phyloP scores from a whole-genome alignment of 37 sponge, comb jelly and placozoan genomes.

The Chondrosia reniformis region DNA sequence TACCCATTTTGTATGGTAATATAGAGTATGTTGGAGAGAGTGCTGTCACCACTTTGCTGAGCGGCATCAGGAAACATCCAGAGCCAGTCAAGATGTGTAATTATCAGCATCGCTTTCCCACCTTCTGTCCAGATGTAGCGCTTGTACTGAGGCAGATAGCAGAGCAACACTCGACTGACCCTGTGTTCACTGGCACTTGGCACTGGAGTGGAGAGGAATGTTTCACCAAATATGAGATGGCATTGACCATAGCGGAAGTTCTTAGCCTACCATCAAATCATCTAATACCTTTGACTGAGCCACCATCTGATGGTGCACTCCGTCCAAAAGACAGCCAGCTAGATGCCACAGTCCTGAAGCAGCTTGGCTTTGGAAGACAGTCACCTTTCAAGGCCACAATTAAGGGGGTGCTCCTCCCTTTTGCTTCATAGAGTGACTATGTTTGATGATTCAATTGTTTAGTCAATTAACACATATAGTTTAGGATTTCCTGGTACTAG shows the following conservation, averaged over 20 bases:
- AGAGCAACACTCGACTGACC: conserved; percentile 15
- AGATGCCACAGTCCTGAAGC: conserved; percentile 43
- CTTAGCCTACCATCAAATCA: conserved; percentile 49
- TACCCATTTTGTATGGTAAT: conserved; percentile 78
- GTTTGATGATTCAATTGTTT: too few relatives aligned
- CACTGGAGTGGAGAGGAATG: conserved; percentile 71
- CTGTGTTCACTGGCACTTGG: conserved; percentile 46
- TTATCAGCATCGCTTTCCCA: conserved; percentile 78
- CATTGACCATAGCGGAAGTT: conserved; percentile 54
- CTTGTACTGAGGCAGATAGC: conserved; percentile 56
- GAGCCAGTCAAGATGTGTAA: conserved; percentile 58
- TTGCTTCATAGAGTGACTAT: conserved; percentile 37
- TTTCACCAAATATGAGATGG: conserved; percentile 82
- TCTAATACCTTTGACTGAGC: conserved; percentile 47
- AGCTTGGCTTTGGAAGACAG: conserved; percentile 13
- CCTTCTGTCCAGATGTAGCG: conserved; percentile 70
- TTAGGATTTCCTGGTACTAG: too few relatives aligned
- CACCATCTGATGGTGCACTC: conserved; percentile 38
- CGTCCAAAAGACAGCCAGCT: conserved; percentile 71
- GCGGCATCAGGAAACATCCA: conserved; percentile 28
- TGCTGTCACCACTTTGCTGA: conserved; percentile 71
- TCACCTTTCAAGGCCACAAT: conserved; percentile 68
- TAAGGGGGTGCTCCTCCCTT: conserved; percentile 23
- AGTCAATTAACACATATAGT: too few relatives aligned
- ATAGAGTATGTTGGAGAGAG: conserved; percentile 72